Conservation (phyloP, 2,888 invertebrate genomes). For the Drosophila acutilabella region DNA sequence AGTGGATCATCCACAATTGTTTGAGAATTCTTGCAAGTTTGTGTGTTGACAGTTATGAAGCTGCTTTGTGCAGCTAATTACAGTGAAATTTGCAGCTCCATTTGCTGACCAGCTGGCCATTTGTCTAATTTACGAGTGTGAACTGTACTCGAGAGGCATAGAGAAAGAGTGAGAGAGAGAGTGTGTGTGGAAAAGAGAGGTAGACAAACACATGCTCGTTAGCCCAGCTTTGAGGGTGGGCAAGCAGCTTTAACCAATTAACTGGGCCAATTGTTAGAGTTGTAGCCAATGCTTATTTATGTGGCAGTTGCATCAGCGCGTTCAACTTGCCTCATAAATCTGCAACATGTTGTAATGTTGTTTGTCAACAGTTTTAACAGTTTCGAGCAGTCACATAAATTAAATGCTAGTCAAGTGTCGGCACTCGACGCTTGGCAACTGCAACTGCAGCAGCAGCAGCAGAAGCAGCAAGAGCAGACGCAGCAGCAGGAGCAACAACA, state of each 20-base stretch:
- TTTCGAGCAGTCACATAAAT: constrained; percentile 75
- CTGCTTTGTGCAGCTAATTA: constrained; percentile 28
- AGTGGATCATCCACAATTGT: not conserved
- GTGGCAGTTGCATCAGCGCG: constrained; percentile 72
- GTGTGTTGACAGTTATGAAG: constrained; percentile 35
- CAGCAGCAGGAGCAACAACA: constrained; percentile 32
- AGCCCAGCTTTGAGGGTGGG: not conserved
- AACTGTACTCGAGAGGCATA: not conserved
- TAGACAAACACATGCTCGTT: not conserved
- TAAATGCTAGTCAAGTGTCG: constrained; percentile 76
- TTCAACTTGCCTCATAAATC: constrained; percentile 75
- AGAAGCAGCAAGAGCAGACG: constrained; percentile 26
- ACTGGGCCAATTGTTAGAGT: constrained; percentile 40
- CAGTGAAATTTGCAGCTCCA: constrained; percentile 1
- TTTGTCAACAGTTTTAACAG: constrained; percentile 80
- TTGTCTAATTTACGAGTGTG: constrained; percentile 27
- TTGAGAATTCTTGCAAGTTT: not conserved
- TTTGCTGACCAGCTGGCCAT: constrained; percentile 16
- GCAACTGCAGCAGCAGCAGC: constrained; percentile 31
- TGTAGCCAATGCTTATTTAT: constrained; percentile 58
- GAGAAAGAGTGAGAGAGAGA: not conserved
- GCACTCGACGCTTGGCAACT: constrained; percentile 23
- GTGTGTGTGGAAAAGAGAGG: not conserved
- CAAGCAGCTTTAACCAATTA: constrained; percentile 34
- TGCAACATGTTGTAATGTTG: constrained; percentile 80